Evolutionary conservation across 2,888 invertebrate species (phyloP).

Genomic region (Drosophila paranaensis): DNA sequence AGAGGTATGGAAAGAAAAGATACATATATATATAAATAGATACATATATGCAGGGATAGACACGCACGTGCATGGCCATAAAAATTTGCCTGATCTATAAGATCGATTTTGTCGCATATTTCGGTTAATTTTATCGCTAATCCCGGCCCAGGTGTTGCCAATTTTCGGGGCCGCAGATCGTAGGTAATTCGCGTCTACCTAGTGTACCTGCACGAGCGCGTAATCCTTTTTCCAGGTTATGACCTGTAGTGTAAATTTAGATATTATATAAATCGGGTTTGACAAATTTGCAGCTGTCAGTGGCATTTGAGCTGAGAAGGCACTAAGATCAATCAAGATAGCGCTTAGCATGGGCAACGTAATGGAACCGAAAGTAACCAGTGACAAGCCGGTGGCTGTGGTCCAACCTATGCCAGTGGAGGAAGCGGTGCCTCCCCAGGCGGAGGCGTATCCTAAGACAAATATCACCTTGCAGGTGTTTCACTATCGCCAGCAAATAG

Average conservation of each 20-base stretch:
- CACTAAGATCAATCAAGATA: conserved; percentile 4
- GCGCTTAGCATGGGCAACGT: conserved; percentile 51
- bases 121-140: conserved; percentile 4
- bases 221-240: conserved; percentile 5
- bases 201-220: not conserved
- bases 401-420: conserved; percentile 35
- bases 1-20: not conserved
- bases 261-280: conserved; percentile 34
- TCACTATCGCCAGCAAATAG: conserved; percentile 68
- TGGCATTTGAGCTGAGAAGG: conserved; percentile 32
- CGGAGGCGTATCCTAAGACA: not conserved
- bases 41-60: not conserved
- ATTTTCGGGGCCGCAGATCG: not conserved
- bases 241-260: not conserved
- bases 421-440: not conserved
- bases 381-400: conserved; percentile 43
- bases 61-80: not conserved
- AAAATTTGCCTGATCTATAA: conserved; percentile 1
- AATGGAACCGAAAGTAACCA: conserved; percentile 33
- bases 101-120: conserved; percentile 1
- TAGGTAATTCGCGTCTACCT: conserved; percentile 3
- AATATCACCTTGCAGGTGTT: conserved; percentile 65
- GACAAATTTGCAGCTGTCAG: conserved; percentile 60
- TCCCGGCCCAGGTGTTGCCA: conserved; percentile 21
- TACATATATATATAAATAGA: not conserved